phyloP scores from a whole-genome alignment of 2,797 vertebrate species.

The Vultur gryphus region DNA sequence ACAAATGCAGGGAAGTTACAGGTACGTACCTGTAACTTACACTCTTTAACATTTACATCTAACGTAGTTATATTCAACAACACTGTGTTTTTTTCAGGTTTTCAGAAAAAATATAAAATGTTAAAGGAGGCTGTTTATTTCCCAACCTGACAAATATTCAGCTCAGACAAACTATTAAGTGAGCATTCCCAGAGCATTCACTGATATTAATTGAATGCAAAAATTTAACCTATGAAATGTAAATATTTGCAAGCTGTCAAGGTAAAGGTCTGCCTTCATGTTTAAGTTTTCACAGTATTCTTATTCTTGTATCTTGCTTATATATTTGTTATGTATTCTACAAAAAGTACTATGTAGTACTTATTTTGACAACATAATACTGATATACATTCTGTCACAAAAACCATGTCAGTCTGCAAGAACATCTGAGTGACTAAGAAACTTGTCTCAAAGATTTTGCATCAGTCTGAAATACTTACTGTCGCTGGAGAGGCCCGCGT shows the following conservation, averaged over 20 bases:
- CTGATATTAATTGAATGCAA: not conserved
- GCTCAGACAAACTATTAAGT: not conserved
- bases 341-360: not conserved
- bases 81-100: not conserved
- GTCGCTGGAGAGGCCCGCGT: constrained; percentile 81
- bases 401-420: not conserved
- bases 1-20: not conserved
- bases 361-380: not conserved
- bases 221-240: not conserved
- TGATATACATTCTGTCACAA: not conserved
- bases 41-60: not conserved
- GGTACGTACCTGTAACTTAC: not conserved
- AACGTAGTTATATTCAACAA: not conserved
- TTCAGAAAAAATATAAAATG: not conserved
- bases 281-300: not conserved
- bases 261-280: not conserved
- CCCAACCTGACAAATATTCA: not conserved
- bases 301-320: not conserved
- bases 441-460: not conserved
- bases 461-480: constrained; percentile 71
- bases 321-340: not conserved
- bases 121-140: not conserved
- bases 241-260: not conserved
- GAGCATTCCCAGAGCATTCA: not conserved
- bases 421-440: not conserved